Evolutionary conservation across 2,888 invertebrate genomes (phyloP), one percentile per base, ranked within the genome.

Genomic region (Drosophila robusta): DNA sequence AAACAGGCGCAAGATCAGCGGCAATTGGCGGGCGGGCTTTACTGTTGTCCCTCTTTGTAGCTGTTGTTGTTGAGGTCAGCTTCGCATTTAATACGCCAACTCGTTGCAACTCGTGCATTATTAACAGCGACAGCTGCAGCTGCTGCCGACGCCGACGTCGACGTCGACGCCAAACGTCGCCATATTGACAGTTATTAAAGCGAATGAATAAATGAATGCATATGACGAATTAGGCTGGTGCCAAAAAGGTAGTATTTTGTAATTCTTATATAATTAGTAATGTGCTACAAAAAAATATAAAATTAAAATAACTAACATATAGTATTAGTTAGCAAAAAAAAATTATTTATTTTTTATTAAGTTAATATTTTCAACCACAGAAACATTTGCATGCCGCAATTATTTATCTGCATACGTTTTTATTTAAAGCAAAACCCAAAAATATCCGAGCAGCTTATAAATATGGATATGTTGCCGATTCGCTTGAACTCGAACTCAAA

Each of bases 61-160:
- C 41, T 49, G 49, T 51, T 54, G 51, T 24, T 62, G 58, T 32
- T 56, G 69, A 67, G 72, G 75, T 80, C 78, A 66, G 57, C 64
- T 57, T 57, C 65, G 76, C 65, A 70, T 80, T 84, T 80, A 80
- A 80, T 83, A 72, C 69, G 67, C 50, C 78, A 76, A 74, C 66
- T 51, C 45, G 52, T 36, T 50, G 60, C 22, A 57, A 24, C 57
- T 81, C 82, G 47, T 85, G 79, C 62, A 85, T 82, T 85, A 81
- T 85, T 85, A 71, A 85, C 72, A 68, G 32, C 66, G 34, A 52
- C 55, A 68, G 49, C 55, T 36, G 47, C 51, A 45, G 45, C 46
- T 2, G 34, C 57, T 24, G 22, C 6, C 26, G 22, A 5, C 29
- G 9, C 9, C 29, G 9, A 9, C 9, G 34, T 34, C 8, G 18